phyloP scores from a whole-genome alignment of 2,888 invertebrate genomes.

The Amiota minor region DNA sequence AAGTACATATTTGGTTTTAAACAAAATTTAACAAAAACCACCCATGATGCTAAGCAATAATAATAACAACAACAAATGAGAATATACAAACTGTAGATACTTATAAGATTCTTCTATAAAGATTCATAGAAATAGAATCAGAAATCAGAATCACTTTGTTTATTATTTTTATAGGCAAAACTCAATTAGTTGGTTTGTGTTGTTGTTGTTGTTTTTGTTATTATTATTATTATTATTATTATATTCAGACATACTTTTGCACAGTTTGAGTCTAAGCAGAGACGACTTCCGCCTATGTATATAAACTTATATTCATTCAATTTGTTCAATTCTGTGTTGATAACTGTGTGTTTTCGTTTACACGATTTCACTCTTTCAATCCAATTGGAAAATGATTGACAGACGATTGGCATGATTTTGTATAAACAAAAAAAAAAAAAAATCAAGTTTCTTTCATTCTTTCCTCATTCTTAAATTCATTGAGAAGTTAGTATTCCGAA shows the following conservation, averaged over 20 bases:
- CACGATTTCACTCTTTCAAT: conserved; percentile 27
- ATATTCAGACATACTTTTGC: conserved; percentile 31
- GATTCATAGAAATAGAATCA: no score
- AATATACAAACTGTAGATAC: no score
- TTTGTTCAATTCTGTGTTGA: neutral
- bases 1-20: conserved; percentile 4
- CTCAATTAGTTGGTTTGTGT: conserved; percentile 56
- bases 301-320: neutral
- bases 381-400: conserved; percentile 68
- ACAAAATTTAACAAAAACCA: conserved; percentile 21
- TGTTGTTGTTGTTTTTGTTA: no score
- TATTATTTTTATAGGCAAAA: conserved; percentile 64
- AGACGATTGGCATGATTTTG: conserved; percentile 71
- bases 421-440: conserved; percentile 56
- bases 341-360: neutral
- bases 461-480: neutral
- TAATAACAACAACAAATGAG: neutral
- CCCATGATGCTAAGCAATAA: conserved; percentile 10
- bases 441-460: neutral
- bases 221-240: no score
- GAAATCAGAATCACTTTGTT: conserved; percentile 43
- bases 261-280: conserved; percentile 42
- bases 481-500: neutral
- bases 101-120: no score
- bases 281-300: conserved; percentile 36